These are phyloP conservation scores for Omphaloscelis lunosa DNA, from an alignment of 2,888 invertebrate species.

Conservation along the genomic window DNA sequence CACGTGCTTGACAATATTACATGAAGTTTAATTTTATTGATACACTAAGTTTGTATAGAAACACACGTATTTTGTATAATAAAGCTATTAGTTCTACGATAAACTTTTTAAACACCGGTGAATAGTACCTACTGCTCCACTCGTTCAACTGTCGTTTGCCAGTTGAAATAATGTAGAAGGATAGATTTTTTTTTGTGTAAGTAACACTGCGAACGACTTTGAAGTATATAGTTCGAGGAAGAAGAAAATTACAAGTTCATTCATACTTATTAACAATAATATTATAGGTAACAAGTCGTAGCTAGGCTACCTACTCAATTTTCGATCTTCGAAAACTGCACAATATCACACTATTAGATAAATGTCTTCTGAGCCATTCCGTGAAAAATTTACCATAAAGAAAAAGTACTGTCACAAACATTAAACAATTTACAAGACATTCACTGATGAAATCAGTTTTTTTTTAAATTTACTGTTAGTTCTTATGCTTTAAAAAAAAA, in stretches of 20 bases:
- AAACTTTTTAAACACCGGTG: conserved; percentile 54
- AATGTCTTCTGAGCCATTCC: too few species aligned
- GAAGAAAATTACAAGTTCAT: background rate
- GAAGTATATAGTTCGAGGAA: conserved; percentile 10
- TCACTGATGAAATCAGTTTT: too few species aligned
- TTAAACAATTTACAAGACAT: too few species aligned
- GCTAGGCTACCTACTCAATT: too few species aligned
- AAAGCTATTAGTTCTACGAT: conserved; percentile 73
- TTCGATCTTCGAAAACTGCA: too few species aligned
- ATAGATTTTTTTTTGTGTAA: conserved; percentile 60
- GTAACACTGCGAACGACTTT: conserved; percentile 48
- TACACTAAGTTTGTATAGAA: conserved; percentile 80
- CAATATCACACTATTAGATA: too few species aligned
- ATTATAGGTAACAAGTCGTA: too few species aligned
- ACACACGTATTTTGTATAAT: conserved; percentile 82
- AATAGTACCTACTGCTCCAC: conserved; percentile 71
- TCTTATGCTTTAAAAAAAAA: too few species aligned
- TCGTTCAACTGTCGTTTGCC: conserved; percentile 51
- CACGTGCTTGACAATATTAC: conserved; percentile 53
- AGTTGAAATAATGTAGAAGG: conserved; percentile 47
- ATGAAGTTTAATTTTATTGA: conserved; percentile 64
- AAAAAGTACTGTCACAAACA: too few species aligned
- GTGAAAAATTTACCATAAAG: too few species aligned
- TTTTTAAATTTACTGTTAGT: too few species aligned
- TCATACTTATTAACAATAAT: background rate